A percentile compares a stretch with the other conserved stretches of the same genome.
Evolutionary conservation across 2,113 vertebrate species (phyloP).

Genomic region (Nesogale talazaci): DNA sequence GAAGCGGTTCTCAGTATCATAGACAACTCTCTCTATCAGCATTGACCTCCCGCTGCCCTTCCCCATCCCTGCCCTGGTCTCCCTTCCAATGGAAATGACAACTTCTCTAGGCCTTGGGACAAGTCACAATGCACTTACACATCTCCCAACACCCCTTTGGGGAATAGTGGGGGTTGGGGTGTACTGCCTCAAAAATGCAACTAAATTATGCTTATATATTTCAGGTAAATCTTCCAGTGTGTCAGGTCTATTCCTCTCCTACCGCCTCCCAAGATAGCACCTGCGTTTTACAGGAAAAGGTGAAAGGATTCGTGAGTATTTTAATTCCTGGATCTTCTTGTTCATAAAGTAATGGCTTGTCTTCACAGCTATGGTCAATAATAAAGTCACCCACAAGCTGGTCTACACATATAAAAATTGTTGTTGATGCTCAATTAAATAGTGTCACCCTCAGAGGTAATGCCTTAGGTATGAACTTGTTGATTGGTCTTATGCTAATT

Average conservation of each 20-base stretch:
- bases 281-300: too few species aligned
- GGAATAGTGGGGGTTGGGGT: neutral
- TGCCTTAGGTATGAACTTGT: neutral
- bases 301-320: neutral
- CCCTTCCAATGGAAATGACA: neutral
- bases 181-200: neutral
- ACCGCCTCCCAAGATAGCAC: neutral
- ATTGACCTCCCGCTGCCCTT: neutral
- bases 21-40: neutral
- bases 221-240: neutral
- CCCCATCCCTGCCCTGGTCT: neutral
- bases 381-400: neutral
- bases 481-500: neutral
- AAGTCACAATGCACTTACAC: neutral
- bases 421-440: neutral
- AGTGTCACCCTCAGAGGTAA: constrained; percentile 23
- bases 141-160: neutral
- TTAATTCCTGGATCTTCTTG: neutral
- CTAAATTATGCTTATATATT: neutral
- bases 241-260: neutral
- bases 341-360: neutral
- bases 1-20: neutral
- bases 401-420: neutral
- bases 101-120: neutral
- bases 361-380: constrained; percentile 15